Conservation (phyloP, 2,797 vertebrate species). For the Takifugu ocellatus region DNA sequence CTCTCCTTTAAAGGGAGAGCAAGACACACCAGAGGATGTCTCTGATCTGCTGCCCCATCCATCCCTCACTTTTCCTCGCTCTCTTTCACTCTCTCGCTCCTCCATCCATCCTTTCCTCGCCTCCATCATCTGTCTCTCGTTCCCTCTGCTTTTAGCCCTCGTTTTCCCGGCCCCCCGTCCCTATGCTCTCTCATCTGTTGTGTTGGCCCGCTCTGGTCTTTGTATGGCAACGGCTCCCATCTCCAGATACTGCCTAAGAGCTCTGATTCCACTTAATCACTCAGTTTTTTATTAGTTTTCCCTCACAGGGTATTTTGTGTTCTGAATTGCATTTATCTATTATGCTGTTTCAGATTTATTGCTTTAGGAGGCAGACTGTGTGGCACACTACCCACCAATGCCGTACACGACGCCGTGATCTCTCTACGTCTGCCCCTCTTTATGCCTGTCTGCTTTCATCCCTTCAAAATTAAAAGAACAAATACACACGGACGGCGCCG, state of each 20-base stretch:
- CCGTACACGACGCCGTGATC: conserved; percentile 70
- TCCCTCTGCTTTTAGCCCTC: conserved; percentile 70
- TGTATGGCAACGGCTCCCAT: conserved; percentile 70
- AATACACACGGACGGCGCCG: conserved; percentile 56
- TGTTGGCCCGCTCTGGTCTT: conserved; percentile 73
- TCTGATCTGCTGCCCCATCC: conserved; percentile 78
- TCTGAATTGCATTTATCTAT: conserved; percentile 77
- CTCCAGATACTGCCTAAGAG: conserved; percentile 75
- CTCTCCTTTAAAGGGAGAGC: conserved; percentile 78
- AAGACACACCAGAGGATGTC: conserved; percentile 75
- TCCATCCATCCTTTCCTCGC: conserved; percentile 60
- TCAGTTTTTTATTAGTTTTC: conserved; percentile 76
- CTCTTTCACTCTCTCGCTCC: conserved; percentile 26
- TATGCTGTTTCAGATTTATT: conserved; percentile 80
- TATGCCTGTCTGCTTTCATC: conserved; percentile 75
- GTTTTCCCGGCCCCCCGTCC: conserved; percentile 66
- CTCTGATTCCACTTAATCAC: conserved; percentile 79
- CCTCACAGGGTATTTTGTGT: conserved; percentile 76
- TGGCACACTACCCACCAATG: conserved; percentile 70
- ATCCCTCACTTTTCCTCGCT: conserved; percentile 64
- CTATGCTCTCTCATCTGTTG: conserved; percentile 79
- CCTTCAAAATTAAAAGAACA: conserved; percentile 75
- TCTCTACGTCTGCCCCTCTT: conserved; percentile 73
- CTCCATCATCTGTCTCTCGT: conserved; percentile 65
- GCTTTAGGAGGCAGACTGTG: conserved; percentile 77